Percentiles rank a stretch among this genome's conserved stretches.
These are phyloP conservation scores for Schizothorax lantsangensis DNA, from an alignment of 2,797 vertebrate species.

Conservation along the genomic window DNA sequence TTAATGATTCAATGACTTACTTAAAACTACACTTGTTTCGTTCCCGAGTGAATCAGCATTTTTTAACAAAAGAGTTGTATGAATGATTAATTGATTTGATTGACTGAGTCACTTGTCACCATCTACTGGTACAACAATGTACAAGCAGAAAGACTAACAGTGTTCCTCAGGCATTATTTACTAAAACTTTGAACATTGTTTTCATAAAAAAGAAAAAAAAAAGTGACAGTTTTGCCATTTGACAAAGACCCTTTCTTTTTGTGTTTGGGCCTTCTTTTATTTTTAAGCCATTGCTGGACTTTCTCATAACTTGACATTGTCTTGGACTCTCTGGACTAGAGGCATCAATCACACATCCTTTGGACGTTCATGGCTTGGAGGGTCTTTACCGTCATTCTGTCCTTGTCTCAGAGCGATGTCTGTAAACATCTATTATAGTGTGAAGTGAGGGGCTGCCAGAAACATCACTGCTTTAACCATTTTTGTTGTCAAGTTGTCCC, in stretches of 20 bases:
- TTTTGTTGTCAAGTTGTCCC: constrained; percentile 41
- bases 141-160: neutral
- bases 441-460: constrained; percentile 39
- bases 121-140: neutral
- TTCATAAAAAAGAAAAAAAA: neutral
- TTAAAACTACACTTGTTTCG: neutral
- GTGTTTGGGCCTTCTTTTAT: neutral
- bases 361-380: constrained; percentile 22
- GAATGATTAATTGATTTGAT: too few relatives aligned
- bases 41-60: neutral
- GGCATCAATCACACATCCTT: constrained; percentile 21
- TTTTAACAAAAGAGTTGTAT: neutral
- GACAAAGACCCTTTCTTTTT: neutral
- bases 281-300: neutral
- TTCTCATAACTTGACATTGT: constrained; percentile 3
- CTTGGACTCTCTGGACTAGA: neutral
- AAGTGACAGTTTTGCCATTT: neutral
- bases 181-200: neutral
- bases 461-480: constrained; percentile 22
- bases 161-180: neutral
- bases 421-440: constrained; percentile 32
- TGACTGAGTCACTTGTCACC: neutral
- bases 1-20: neutral
- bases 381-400: constrained; percentile 29
- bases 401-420: constrained; percentile 25